phyloP scores from a whole-genome alignment of 2,888 invertebrate species.

The Tiphia femorata region DNA sequence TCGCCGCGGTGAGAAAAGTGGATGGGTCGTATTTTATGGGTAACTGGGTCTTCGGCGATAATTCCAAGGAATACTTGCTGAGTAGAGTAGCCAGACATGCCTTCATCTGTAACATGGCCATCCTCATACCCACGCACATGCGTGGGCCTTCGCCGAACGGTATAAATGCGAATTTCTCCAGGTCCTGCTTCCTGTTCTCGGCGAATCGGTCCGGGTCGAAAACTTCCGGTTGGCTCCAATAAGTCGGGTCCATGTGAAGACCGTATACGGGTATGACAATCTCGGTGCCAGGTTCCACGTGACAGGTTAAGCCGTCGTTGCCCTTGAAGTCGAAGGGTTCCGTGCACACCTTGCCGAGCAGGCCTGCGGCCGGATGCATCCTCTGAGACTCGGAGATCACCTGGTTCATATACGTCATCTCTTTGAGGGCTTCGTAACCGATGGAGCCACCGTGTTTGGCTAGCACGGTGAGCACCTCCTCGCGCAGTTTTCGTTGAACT shows the following conservation, averaged over 20 bases:
- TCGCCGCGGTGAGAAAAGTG: slow-evolving; percentile 7
- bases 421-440: slow-evolving; percentile 69
- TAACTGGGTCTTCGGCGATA: slow-evolving; percentile 37
- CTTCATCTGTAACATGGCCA: slow-evolving; percentile 49
- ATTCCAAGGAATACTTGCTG: slow-evolving; percentile 37
- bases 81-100: slow-evolving; percentile 36
- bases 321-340: slow-evolving; percentile 41
- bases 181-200: slow-evolving; percentile 31
- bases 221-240: slow-evolving; percentile 46
- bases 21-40: slow-evolving; percentile 31
- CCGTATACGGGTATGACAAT: slow-evolving; percentile 32
- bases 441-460: slow-evolving; percentile 61
- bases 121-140: slow-evolving; percentile 52
- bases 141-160: slow-evolving; percentile 59
- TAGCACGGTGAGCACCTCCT: slow-evolving; percentile 65
- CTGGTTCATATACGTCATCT: slow-evolving; percentile 71
- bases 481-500: slow-evolving; percentile 69
- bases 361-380: slow-evolving; percentile 11
- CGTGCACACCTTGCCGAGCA: slow-evolving; percentile 43
- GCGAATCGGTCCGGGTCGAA: slow-evolving; percentile 56
- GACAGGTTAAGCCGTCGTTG: slow-evolving; percentile 45
- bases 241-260: slow-evolving; percentile 40
- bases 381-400: slow-evolving; percentile 63
- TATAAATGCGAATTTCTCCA: slow-evolving; percentile 41
- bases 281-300: slow-evolving; percentile 35